Evolutionary conservation across 2,888 invertebrate species (phyloP).

Genomic region (Nebria brevicollis): DNA sequence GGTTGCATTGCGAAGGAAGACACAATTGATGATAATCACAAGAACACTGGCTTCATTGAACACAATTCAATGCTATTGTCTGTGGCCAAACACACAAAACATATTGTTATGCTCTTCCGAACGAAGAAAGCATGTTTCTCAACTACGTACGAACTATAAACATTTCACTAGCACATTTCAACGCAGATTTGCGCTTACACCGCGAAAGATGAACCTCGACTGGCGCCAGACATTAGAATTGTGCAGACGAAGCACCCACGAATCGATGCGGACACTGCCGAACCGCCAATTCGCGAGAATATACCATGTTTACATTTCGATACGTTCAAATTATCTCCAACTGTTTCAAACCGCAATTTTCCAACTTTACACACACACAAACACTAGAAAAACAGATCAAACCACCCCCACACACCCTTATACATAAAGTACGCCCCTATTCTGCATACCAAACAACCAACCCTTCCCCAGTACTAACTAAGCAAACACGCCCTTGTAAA

Average conservation of each 20-base stretch:
- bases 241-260: slow-evolving; percentile 5
- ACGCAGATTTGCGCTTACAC: neutral
- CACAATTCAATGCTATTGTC: too few relatives aligned
- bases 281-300: neutral
- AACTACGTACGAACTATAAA: slow-evolving; percentile 7
- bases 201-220: slow-evolving; percentile 21
- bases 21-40: neutral
- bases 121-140: neutral
- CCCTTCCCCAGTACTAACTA: too few relatives aligned
- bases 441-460: too few relatives aligned
- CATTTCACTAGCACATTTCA: neutral
- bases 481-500: too few relatives aligned
- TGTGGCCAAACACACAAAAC: neutral
- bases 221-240: slow-evolving; percentile 27
- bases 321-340: neutral
- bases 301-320: neutral
- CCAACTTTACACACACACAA: neutral
- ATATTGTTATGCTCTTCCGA: neutral
- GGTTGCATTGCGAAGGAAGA: neutral
- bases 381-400: neutral
- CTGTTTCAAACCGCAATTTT: neutral
- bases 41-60: too few relatives aligned
- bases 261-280: slow-evolving; percentile 13
- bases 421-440: too few relatives aligned
- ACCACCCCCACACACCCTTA: too few relatives aligned